These are phyloP conservation scores for Allygus modestus DNA, from an alignment of 2,888 invertebrate genomes.

Conservation along the genomic window DNA sequence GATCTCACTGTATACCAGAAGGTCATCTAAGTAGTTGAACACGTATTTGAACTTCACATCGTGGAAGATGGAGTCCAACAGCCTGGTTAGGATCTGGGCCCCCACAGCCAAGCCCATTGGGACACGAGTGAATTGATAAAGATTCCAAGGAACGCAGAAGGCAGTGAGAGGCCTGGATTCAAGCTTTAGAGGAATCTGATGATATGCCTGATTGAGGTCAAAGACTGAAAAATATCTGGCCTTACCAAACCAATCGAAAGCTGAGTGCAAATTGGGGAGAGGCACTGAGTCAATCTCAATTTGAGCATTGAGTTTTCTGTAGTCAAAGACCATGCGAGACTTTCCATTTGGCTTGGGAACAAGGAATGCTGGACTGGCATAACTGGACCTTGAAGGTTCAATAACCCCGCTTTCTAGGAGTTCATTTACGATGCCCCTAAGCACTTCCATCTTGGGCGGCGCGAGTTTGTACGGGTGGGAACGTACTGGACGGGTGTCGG, in stretches of 20 bases:
- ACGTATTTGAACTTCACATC: too few species aligned
- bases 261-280: too few species aligned
- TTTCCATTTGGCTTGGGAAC: too few species aligned
- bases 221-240: slow-evolving; percentile 60
- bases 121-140: slow-evolving; percentile 57
- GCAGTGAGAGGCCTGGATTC: slow-evolving; percentile 54
- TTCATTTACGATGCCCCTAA: slow-evolving; percentile 1
- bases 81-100: too few species aligned
- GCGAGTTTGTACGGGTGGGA: slow-evolving; percentile 45
- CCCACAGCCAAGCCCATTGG: too few species aligned
- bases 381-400: slow-evolving; percentile 61
- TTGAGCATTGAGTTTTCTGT: too few species aligned
- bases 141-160: slow-evolving; percentile 53
- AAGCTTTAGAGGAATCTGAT: slow-evolving; percentile 61
- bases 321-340: too few species aligned
- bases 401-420: slow-evolving; percentile 7
- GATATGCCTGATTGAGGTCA: slow-evolving; percentile 62
- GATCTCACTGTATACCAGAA: too few species aligned
- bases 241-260: slow-evolving; percentile 46
- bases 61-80: too few species aligned
- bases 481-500: slow-evolving; percentile 1
- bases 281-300: too few species aligned
- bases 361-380: slow-evolving; percentile 64
- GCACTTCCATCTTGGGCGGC: slow-evolving; percentile 36
- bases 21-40: too few species aligned